Evolutionary conservation across 2,113 vertebrate species (phyloP).

Genomic region (Melanerpes aurifrons): DNA sequence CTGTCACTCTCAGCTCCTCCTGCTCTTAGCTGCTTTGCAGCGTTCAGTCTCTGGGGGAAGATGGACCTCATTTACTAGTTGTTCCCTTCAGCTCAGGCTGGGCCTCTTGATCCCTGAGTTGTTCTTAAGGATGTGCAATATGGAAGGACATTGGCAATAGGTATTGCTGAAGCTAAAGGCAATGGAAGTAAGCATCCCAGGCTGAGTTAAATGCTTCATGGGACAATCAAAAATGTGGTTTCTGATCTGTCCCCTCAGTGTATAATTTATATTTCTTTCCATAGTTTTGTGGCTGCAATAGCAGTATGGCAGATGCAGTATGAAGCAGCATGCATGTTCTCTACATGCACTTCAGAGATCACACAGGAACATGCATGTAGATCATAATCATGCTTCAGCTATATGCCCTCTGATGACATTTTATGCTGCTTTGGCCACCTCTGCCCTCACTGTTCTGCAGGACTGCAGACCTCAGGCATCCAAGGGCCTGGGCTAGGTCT

Average conservation of each 20-base stretch:
- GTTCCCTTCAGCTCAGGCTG: not conserved
- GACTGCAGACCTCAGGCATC: not conserved
- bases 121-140: not conserved
- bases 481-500: rapidly evolving
- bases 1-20: not conserved
- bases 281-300: not conserved
- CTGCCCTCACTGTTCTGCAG: not conserved
- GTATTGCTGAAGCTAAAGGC: not conserved
- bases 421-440: not conserved
- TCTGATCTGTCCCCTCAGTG: not conserved
- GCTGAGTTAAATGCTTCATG: not conserved
- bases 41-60: rapidly evolving
- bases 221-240: not conserved
- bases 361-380: rapidly evolving
- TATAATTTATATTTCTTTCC: too few species aligned
- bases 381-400: rapidly evolving
- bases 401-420: not conserved
- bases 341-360: rapidly evolving
- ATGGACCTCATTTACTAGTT: not conserved
- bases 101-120: not conserved
- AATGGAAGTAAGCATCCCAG: not conserved
- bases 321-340: rapidly evolving
- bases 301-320: not conserved
- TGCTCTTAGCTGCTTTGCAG: not conserved
- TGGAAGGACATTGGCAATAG: not conserved